Evolutionary conservation across 1,140 invertebrate species (phyloP), one percentile per base, ranked within the genome.

Genomic region (Drosophila trapezifrons): DNA sequence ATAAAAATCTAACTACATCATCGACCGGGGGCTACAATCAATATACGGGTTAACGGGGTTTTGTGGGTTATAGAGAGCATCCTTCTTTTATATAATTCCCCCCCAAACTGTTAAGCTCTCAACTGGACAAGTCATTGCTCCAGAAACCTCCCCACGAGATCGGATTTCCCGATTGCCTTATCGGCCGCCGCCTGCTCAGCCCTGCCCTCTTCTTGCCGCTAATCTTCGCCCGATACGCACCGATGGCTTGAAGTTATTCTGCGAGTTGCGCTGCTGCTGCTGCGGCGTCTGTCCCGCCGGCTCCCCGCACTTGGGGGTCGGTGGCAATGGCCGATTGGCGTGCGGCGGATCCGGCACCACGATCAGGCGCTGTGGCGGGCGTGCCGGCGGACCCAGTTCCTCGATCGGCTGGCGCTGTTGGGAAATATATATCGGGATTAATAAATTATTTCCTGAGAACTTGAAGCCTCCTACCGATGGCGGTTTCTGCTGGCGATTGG

Each of bases 321-420:
- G 97, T 46, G 97, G 97, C 77, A 98, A 93, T 58, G 97, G 97
- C 79, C 97, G 94, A 78, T 92, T 92, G 76, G 91, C 91, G 73
- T 92, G 91, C 86, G 93, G 93, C 74, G 94, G 94, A 91, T 95
- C 95, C 56, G 95, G 95, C 78, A 95, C 94, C 93, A 96, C 96
- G 91, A 97, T 97, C 80, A 98, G 94, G 93, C 97, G 95, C 92
- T 97, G 97, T 78, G 97, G 97, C 52, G 96, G 96, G 90, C 97
- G 93, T 52, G 96, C 95, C 40, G 97, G 96, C 71, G 96, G 96
- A 55, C 96, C 96, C 43, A 96, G 96, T 90, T 97, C 96, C 91
- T 95, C 94, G 72, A 95, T 94, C 91, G 91, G 91, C 66, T 91
- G 91, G 51, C 83, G 83, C 77, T 92, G 60, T 32, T 94, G 62